Evolutionary conservation across 2,888 invertebrate species (phyloP).

Genomic region (Parnassius apollo): DNA sequence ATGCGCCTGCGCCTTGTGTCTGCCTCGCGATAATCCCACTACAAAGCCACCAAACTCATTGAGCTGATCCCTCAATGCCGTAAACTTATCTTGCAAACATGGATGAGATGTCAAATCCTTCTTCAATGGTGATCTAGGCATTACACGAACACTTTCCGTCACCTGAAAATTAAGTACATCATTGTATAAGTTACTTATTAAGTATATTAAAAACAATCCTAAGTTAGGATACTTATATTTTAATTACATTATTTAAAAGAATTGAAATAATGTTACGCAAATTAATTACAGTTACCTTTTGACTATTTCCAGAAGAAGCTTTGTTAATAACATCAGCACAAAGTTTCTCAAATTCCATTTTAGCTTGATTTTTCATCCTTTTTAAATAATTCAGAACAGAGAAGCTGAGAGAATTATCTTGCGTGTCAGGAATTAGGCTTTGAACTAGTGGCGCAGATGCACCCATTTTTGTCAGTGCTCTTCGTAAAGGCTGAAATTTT

Average conservation of each 20-base stretch:
- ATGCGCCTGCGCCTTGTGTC: conserved; percentile 76
- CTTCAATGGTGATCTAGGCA: conserved; percentile 85
- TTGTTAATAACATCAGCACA: conserved; percentile 89
- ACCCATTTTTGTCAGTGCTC: conserved; percentile 95
- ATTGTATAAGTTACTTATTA: not conserved
- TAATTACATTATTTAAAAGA: too few relatives aligned
- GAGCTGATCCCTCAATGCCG: conserved; percentile 90
- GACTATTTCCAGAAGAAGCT: conserved; percentile 73
- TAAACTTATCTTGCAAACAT: conserved; percentile 89
- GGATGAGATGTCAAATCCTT: conserved; percentile 92
- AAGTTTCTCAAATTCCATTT: conserved; percentile 93
- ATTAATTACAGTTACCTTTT: conserved; percentile 61
- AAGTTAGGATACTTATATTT: not conserved
- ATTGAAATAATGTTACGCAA: not conserved
- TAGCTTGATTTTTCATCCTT: conserved; percentile 96
- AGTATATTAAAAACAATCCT: not conserved
- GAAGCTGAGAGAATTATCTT: conserved; percentile 95
- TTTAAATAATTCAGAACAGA: conserved; percentile 97
- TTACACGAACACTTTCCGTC: conserved; percentile 88
- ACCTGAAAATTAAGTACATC: conserved; percentile 57
- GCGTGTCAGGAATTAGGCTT: conserved; percentile 93
- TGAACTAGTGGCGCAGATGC: conserved; percentile 90
- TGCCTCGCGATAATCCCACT: conserved; percentile 83
- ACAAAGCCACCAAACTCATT: conserved; percentile 93
- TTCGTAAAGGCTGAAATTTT: conserved; percentile 88